Conservation (phyloP, 2,113 vertebrate species). For the Pseudorectes ferrugineus region DNA sequence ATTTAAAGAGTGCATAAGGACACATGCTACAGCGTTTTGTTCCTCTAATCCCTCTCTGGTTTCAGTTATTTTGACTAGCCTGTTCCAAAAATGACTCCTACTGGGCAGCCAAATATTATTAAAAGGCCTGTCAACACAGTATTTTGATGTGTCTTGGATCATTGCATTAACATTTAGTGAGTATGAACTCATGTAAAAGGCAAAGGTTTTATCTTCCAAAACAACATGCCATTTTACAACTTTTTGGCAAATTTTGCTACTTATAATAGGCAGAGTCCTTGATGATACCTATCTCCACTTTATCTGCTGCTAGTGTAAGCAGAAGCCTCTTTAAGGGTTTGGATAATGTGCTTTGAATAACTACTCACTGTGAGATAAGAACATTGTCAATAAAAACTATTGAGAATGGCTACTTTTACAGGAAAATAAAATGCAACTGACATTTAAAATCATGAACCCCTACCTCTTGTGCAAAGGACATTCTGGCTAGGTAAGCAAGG, state of each 20-base stretch:
- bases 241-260: background rate
- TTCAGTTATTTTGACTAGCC: background rate
- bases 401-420: background rate
- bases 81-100: background rate
- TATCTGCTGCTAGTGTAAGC: background rate
- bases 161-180: background rate
- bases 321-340: background rate
- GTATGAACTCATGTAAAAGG: background rate
- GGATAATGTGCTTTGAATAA: background rate
- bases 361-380: background rate
- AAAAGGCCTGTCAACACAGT: background rate
- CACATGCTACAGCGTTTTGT: background rate
- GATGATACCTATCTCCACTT: background rate
- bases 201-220: background rate
- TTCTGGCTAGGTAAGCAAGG: background rate
- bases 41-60: background rate
- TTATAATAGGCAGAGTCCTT: background rate
- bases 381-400: background rate
- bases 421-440: background rate
- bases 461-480: background rate
- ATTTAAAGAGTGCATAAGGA: background rate
- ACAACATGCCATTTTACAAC: rapidly evolving
- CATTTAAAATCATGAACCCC: background rate
- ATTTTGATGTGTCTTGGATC: background rate
- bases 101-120: background rate